Base-by-base conservation (phyloP, 2,797 vertebrate species). In the Hydrophis major region DNA sequence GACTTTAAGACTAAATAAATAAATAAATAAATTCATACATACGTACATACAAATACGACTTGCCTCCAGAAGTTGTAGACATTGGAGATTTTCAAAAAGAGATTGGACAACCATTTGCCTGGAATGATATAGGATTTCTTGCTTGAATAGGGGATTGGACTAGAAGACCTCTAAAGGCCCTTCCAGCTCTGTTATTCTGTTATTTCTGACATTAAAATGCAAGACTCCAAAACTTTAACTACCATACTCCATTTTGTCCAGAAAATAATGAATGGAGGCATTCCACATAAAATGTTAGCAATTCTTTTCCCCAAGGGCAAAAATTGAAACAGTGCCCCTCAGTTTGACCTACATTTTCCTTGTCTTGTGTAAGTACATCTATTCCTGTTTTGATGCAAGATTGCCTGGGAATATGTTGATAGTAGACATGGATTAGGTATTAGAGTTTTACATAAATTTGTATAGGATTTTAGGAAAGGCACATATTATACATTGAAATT, bases 311-410 rank as follows among this genome's bases (percentile, higher is more conserved):
- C 25, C 6, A 50, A 32, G 11, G 37, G 61, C 6, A 69, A 27
- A 56, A 59, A 5, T 28, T 56, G n/a, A 88, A 50, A 5, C 20
- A 32, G 83, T 32, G 3, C 59, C 50, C 87, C 32, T 37, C 22
- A 42, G 4, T 22, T 8, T 78, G 56, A 55, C 4, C 42, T 61
- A 86, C 14, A 78, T 88, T 25, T 20, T 74, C 53, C 63, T 78
- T n/a, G 69, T 57, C 89, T 50, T 20, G 25, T 56, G 42, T 88
- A 13, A 50, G 57, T 86, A 11, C 32, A 61, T 83, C 56, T 89
- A 37, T 55, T 91, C 50, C 57, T 59, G 87, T 53, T 87, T 94
- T 89, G 60, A 91, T 89, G 37, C 87, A 53, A 91, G 89, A 93
- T 66, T 89, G 87, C 32, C 42, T 89, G 78, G 60, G 86, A 93